Evolutionary conservation across 2,113 vertebrate species (phyloP).

Genomic region (Calypte anna): DNA sequence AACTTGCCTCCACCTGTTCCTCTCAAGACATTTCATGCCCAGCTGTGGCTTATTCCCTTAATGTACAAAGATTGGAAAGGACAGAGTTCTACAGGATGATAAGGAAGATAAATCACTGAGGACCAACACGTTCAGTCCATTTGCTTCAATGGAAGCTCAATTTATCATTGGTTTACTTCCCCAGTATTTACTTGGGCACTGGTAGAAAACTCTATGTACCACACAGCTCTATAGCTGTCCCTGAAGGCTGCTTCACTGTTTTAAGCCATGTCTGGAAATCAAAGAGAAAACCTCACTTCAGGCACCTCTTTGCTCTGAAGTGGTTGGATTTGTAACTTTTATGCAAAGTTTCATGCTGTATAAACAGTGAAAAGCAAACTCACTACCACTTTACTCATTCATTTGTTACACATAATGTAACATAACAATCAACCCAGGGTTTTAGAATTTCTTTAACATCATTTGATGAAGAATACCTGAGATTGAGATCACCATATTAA

Average conservation of each 20-base stretch:
- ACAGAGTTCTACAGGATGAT: not conserved
- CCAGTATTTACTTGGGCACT: not conserved
- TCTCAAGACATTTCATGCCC: not conserved
- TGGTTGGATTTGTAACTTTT: not conserved
- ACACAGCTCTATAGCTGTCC: accelerated
- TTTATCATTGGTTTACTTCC: not conserved
- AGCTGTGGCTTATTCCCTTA: not conserved
- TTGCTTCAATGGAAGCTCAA: not conserved
- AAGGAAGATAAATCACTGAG: not conserved
- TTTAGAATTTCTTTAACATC: not conserved
- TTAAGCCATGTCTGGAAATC: accelerated
- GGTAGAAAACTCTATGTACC: not conserved
- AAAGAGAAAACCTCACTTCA: not conserved
- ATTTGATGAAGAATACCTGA: not conserved
- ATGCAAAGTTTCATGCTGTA: not conserved
- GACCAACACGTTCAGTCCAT: not conserved
- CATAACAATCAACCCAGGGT: not conserved
- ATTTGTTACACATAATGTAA: not conserved
- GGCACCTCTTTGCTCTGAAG: not conserved
- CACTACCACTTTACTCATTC: not conserved
- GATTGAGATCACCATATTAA: not conserved
- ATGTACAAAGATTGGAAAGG: not conserved
- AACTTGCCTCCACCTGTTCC: not conserved
- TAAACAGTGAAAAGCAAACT: not conserved
- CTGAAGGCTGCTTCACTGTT: not conserved